These are phyloP conservation scores for Vanacampus margaritifer DNA, from an alignment of 2,113 vertebrate species.

Conservation along the genomic window DNA sequence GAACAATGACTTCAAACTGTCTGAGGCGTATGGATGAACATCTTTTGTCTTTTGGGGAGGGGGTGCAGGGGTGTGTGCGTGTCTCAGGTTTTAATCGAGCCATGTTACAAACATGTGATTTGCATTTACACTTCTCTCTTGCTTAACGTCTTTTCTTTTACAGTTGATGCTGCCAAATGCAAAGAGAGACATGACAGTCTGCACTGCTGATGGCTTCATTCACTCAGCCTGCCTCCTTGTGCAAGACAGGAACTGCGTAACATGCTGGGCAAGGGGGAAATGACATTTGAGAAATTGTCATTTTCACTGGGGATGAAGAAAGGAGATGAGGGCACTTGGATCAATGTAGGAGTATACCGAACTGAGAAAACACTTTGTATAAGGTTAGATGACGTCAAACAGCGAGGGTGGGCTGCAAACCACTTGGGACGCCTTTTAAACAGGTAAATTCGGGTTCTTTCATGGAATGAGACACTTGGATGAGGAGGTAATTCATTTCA, in stretches of 20 bases:
- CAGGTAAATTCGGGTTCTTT: constrained; percentile 18
- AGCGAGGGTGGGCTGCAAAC: constrained; percentile 17
- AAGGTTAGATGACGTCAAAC: constrained; percentile 57
- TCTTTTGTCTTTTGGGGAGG: background rate
- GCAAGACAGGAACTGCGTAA: constrained; percentile 30
- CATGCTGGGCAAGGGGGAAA: background rate
- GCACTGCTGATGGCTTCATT: constrained; percentile 40
- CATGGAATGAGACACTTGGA: constrained; percentile 24
- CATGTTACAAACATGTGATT: constrained; percentile 5
- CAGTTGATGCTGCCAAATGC: constrained; percentile 43
- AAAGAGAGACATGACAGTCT: constrained; percentile 31
- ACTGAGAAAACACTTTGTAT: constrained; percentile 36
- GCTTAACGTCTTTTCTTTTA: constrained; percentile 31
- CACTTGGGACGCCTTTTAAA: constrained; percentile 33
- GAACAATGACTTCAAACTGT: constrained; percentile 28
- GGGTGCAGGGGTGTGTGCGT: constrained; percentile 3
- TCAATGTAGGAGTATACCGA: constrained; percentile 53
- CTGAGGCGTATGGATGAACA: constrained; percentile 9
- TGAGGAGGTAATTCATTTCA: constrained; percentile 44
- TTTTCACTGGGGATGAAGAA: constrained; percentile 50
- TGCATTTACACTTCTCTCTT: constrained; percentile 12
- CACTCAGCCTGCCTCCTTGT: constrained; percentile 5
- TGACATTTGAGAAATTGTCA: constrained; percentile 48
- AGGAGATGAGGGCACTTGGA: constrained; percentile 50
- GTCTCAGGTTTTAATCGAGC: constrained; percentile 14